Evolutionary conservation across 2,113 vertebrate species (phyloP), one percentile per base, ranked within the genome.

Genomic region (Salvelinus sp.): DNA sequence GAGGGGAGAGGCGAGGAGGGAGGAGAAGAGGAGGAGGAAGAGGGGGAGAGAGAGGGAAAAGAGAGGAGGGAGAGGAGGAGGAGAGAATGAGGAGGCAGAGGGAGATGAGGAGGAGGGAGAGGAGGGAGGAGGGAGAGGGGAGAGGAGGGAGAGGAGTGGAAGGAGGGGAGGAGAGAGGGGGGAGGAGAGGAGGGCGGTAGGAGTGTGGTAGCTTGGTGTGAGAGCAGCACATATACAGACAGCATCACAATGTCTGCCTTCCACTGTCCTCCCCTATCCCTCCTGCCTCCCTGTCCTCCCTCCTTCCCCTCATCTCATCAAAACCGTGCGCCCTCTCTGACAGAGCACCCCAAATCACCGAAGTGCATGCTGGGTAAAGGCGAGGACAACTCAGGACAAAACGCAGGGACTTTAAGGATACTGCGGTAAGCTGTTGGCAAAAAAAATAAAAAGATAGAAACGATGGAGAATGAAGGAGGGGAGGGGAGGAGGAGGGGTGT

Each of bases 321-420:
- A 81, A 87, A 86, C 78, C 76, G 75, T 57, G 76, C 77, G 18
- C 78, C 79, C 75, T 73, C 88, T 80, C 87, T 69, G 84, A 86
- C 85, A 86, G 69, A 80, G 87, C 79, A 54, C 66, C 66, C 78
- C 78, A 78, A 79, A 82, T 86, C 66, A 67, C 78, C 72, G 75
- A 78, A 23, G 77, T 74, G 89, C 85, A 84, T 80, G 75, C 83
- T 86, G 90, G 87, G 85, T 86, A 85, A 74, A 54, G 50, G 77
- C 74, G 77, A 88, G 89, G 86, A 90, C 88, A 90, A 82, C 79
- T 88, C 83, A 89, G 90, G 90, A 91, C 88, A 91, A 85, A 85
- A 75, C 16, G 70, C 73, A 76, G 86, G 83, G 85, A 86, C 84
- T 89, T 85, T 91, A 84, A 89, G 89, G 88, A 90, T 85, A 90